Base-by-base conservation (phyloP, 2,113 vertebrate species). In the Bagarius yarrelli region DNA sequence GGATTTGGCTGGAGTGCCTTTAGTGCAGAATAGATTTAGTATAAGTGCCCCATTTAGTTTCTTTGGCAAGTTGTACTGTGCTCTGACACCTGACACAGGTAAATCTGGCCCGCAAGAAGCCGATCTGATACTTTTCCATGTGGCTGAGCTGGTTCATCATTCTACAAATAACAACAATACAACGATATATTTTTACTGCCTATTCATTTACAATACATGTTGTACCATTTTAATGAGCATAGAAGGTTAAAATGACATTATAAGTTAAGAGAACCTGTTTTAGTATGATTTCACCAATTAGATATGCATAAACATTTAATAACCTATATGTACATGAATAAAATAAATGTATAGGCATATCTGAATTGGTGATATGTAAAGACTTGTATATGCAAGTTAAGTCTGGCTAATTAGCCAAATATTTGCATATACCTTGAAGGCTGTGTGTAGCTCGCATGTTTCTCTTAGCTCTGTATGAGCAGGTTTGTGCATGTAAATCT, bases 401-500 rank as follows among this genome's bases (percentile, higher is more conserved):
- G 0, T 36, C 4, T 11, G 23, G 52, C 52, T 69, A 57, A 69
- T 55, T 18, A 23, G 5, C 4, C 34, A 76, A 47, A 60, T 16
- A 70, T 57, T 52, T 70, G 53, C 34, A 27, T 36, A 44, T 56
- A 30, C 15, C 50, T 23, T 1, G 60, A 40, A 32, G 3, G 6
- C 18, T 32, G 44, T 70, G 34, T 25, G 1, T 69, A 21, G 30
- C 50, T 27, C 25, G 32, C 75, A 53, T 64, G 60, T 75, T 76
- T 25, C 59, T 69, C n/a, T 67, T 56, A 12, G 18, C 6, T 66
- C 36, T 82, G 73, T 55, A 50, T 57, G 84, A 84, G 78, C 92
- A 88, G 84, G 93, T 93, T 91, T 85, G 84, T 90, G 86, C 92
- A 90, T 84, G 92, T 55, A 23, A 81, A 69, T 81, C 64, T 72